phyloP scores from a whole-genome alignment of 2,888 invertebrate genomes.

The Melitaea athalia region DNA sequence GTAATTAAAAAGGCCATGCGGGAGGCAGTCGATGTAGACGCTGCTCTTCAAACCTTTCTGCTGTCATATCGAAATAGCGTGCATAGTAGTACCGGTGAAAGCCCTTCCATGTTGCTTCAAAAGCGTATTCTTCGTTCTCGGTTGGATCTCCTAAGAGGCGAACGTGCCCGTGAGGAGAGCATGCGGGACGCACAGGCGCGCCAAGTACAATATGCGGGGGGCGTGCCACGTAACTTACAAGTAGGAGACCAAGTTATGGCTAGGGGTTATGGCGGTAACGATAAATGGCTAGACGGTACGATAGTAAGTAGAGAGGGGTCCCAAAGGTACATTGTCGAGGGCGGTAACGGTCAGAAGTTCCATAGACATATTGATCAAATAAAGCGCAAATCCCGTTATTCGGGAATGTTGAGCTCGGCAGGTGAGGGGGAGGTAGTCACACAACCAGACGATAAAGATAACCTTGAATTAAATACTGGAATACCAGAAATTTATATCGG shows the following conservation, averaged over 20 bases:
- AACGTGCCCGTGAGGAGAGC: neutral
- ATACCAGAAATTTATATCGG: too few relatives aligned
- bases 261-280: neutral
- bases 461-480: too few relatives aligned
- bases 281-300: neutral
- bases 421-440: too few relatives aligned
- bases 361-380: neutral
- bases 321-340: neutral
- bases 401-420: too few relatives aligned
- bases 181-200: neutral
- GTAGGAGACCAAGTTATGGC: neutral
- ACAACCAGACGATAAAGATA: too few relatives aligned
- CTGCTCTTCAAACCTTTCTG: constrained; percentile 20
- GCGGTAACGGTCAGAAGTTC: neutral
- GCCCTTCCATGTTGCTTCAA: neutral
- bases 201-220: neutral
- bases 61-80: neutral
- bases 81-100: neutral
- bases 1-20: constrained; percentile 34
- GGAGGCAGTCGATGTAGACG: constrained; percentile 24
- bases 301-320: neutral
- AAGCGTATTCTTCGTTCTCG: neutral
- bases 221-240: neutral
- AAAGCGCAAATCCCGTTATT: neutral
- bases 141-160: neutral